Percentiles rank a stretch among this genome's conserved stretches.
Evolutionary conservation across 2,888 invertebrate genomes (phyloP).

Genomic region (Diarsia mendica): DNA sequence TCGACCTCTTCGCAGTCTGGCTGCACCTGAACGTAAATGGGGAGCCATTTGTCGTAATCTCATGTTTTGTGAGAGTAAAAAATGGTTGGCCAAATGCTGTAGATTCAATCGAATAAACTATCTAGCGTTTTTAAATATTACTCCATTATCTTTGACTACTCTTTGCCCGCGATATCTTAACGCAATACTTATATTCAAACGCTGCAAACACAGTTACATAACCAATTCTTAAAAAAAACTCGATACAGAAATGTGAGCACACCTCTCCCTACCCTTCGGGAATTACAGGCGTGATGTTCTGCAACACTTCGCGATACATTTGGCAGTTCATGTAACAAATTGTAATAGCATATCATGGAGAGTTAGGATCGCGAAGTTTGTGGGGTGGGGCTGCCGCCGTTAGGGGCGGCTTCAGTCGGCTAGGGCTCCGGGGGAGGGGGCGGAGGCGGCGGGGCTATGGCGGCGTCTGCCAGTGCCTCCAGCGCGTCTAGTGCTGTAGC

Average conservation of each 20-base stretch:
- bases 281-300: neutral
- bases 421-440: slow-evolving; percentile 60
- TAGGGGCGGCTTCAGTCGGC: slow-evolving; percentile 30
- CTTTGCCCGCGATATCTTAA: neutral
- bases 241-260: neutral
- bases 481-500: slow-evolving; percentile 72
- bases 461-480: slow-evolving; percentile 45
- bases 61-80: neutral
- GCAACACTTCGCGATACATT: slow-evolving; percentile 17
- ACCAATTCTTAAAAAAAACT: slow-evolving; percentile 14
- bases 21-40: neutral
- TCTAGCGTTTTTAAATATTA: neutral
- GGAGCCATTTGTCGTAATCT: neutral
- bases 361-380: neutral
- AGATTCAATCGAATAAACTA: no score
- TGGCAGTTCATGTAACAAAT: slow-evolving; percentile 34
- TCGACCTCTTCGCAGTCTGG: neutral
- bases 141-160: neutral
- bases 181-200: neutral
- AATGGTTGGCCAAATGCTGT: no score
- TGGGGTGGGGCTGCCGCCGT: neutral
- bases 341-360: slow-evolving; percentile 13
- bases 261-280: neutral
- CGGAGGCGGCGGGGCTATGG: slow-evolving; percentile 57
- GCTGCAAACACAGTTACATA: slow-evolving; percentile 11